Evolutionary conservation across 2,888 invertebrate species (phyloP).

Genomic region (Megaustenia siamemsis): DNA sequence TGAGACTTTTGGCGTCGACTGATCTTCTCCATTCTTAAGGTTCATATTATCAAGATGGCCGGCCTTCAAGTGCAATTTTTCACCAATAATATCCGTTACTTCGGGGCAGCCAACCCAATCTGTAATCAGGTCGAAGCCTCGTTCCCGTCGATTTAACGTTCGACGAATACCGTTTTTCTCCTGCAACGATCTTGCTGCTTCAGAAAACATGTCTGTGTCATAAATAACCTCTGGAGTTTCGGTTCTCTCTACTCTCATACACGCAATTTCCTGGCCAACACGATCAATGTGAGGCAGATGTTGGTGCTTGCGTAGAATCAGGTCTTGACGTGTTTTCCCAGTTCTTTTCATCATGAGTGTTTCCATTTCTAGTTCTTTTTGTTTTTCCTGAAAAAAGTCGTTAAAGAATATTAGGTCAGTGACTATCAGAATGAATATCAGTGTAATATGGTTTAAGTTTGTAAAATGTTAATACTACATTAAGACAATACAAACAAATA

Average conservation of each 20-base stretch:
- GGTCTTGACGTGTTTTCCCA: constrained; percentile 17
- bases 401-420: too few species aligned
- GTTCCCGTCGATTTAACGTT: neutral
- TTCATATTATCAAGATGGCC: too few species aligned
- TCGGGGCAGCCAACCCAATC: constrained; percentile 51
- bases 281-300: constrained; percentile 10
- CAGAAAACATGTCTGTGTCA: neutral
- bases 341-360: constrained; percentile 23
- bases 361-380: constrained; percentile 30
- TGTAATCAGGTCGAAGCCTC: constrained; percentile 11
- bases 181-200: neutral
- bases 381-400: constrained; percentile 26
- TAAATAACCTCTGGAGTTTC: constrained; percentile 15
- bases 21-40: neutral
- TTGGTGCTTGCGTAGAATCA: constrained; percentile 36
- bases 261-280: neutral
- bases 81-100: constrained; percentile 40
- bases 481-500: too few species aligned
- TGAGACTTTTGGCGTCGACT: too few species aligned
- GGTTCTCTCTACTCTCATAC: constrained; percentile 16
- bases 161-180: neutral
- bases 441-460: too few species aligned
- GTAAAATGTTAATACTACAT: too few species aligned
- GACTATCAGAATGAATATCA: neutral
- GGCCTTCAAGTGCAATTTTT: neutral